Evolutionary conservation across 2,113 vertebrate species (phyloP).

Genomic region (Cyprinodon tularosa): DNA sequence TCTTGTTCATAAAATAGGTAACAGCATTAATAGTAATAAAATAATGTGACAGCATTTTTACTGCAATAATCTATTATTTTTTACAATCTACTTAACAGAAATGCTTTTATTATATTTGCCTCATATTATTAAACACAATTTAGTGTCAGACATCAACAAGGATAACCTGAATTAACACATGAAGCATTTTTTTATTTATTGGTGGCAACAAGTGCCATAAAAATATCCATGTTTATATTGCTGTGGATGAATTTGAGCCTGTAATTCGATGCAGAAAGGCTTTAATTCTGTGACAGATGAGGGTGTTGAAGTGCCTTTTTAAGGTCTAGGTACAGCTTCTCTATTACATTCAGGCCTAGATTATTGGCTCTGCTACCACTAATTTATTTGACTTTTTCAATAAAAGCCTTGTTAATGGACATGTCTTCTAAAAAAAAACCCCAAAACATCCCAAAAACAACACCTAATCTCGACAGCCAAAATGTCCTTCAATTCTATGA

Average conservation of each 20-base stretch:
- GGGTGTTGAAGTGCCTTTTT: not conserved
- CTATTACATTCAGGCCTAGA: not conserved
- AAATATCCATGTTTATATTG: not conserved
- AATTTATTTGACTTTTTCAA: no score
- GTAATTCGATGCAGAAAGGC: not conserved
- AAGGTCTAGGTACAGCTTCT: not conserved
- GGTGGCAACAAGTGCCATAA: not conserved
- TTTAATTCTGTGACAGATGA: not conserved
- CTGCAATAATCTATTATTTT: not conserved
- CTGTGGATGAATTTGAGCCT: not conserved
- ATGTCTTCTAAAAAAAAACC: no score
- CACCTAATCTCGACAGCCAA: no score
- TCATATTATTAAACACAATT: not conserved
- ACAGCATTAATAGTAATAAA: not conserved
- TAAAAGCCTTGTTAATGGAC: no score
- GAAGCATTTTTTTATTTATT: not conserved
- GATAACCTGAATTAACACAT: not conserved
- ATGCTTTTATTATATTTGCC: not conserved
- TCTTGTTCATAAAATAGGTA: not conserved
- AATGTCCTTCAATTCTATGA: no score
- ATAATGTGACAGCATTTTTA: not conserved
- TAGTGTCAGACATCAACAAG: no score
- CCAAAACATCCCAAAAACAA: no score
- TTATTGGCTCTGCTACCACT: not conserved
- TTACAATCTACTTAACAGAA: not conserved